phyloP scores from a whole-genome alignment of 2,797 vertebrate species.

The Esox masquinongy region DNA sequence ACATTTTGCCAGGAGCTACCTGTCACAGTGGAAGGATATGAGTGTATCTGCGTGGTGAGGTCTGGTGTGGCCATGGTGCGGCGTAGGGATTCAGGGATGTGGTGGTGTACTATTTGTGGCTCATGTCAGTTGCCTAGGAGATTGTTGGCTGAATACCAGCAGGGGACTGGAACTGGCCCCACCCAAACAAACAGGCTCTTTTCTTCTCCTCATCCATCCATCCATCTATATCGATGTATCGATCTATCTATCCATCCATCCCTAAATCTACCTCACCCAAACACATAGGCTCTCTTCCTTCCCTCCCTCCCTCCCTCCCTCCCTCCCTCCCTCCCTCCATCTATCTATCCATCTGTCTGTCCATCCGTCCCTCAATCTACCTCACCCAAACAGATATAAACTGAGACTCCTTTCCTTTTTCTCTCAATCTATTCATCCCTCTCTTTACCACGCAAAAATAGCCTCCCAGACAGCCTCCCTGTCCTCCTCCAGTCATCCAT shows the following conservation, averaged over 20 bases:
- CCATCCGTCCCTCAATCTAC: neutral
- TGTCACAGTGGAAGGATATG: neutral
- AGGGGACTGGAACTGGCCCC: neutral
- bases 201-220: too few species aligned
- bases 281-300: neutral
- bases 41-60: neutral
- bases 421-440: neutral
- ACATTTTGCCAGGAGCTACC: neutral
- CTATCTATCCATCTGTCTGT: neutral
- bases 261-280: neutral
- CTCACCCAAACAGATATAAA: neutral
- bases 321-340: neutral
- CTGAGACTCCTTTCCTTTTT: neutral
- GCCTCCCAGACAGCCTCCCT: neutral
- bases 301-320: neutral
- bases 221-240: too few species aligned
- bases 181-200: too few species aligned
- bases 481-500: too few species aligned
- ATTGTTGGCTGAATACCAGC: neutral
- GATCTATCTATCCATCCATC: neutral
- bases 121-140: constrained; percentile 1
- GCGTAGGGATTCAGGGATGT: neutral
- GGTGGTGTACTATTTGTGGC: constrained; percentile 2
- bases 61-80: neutral
- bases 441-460: neutral